Evolutionary conservation across 2,797 vertebrate genomes (phyloP).

Genomic region (Falco peregrinus): DNA sequence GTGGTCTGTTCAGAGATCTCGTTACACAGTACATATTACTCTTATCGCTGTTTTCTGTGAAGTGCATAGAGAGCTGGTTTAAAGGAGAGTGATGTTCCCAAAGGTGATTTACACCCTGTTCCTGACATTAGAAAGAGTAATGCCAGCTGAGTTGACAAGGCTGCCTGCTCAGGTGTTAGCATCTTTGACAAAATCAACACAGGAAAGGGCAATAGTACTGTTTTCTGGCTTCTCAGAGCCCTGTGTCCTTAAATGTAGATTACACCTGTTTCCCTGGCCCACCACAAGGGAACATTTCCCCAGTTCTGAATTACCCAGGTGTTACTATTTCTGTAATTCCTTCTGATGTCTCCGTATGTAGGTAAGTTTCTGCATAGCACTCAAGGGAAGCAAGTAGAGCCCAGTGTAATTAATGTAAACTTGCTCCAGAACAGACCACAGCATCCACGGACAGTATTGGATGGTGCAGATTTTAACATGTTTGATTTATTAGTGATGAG

Average conservation of each 20-base stretch:
- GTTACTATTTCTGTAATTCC: background rate
- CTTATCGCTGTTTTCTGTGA: background rate
- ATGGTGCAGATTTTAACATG: background rate
- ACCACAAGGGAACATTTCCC: background rate
- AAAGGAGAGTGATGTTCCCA: background rate
- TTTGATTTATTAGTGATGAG: conserved; percentile 28
- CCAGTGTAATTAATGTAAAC: background rate
- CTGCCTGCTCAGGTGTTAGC: background rate
- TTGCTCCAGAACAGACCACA: background rate
- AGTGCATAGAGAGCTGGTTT: background rate
- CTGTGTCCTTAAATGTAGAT: background rate
- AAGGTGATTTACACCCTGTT: background rate
- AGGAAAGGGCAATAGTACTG: background rate
- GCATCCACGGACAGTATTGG: background rate
- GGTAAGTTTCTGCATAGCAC: background rate
- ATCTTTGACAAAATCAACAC: background rate
- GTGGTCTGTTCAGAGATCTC: background rate
- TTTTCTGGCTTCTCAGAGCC: background rate
- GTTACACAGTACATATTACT: rapidly evolving
- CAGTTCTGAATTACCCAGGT: background rate
- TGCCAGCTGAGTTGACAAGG: background rate
- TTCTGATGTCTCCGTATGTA: background rate
- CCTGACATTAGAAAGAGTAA: background rate
- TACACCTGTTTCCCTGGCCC: background rate
- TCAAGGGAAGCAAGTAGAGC: background rate